A percentile compares a stretch with the other conserved stretches of the same genome.
Conservation (phyloP, 2,888 invertebrate genomes). For the Cylloceria caligata region DNA sequence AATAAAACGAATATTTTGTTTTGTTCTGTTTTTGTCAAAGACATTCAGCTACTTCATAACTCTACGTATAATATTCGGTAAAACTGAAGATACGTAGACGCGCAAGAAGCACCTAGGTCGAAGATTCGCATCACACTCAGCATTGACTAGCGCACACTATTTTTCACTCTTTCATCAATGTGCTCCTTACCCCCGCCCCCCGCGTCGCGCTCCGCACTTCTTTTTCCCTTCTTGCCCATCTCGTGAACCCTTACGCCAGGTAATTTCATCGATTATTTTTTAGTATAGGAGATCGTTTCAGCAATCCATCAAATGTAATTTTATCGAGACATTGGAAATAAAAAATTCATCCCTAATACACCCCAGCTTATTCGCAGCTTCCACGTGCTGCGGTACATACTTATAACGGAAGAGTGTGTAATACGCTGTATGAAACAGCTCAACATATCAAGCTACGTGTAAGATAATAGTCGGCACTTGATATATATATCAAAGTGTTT, state of each 20-base stretch:
- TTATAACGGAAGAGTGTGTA: background rate
- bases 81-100: too few species aligned
- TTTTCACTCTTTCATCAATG: too few species aligned
- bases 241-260: background rate
- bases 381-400: background rate
- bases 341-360: slow-evolving; percentile 7
- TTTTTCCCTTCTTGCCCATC: background rate
- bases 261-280: background rate
- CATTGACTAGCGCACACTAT: too few species aligned
- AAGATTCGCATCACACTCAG: too few species aligned
- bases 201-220: background rate
- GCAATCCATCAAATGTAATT: slow-evolving; percentile 3
- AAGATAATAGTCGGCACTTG: background rate
- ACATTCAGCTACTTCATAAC: too few species aligned
- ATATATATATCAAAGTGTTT: background rate
- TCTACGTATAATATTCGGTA: too few species aligned
- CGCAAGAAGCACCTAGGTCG: too few species aligned
- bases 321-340: background rate
- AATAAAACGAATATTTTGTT: too few species aligned
- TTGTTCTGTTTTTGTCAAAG: too few species aligned
- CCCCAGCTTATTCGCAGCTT: background rate
- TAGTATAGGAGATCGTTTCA: background rate
- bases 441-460: background rate
- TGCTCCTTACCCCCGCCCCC: too few species aligned
- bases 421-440: background rate